These are phyloP conservation scores for Carcina quercana DNA, from an alignment of 2,888 invertebrate genomes.

Conservation along the genomic window DNA sequence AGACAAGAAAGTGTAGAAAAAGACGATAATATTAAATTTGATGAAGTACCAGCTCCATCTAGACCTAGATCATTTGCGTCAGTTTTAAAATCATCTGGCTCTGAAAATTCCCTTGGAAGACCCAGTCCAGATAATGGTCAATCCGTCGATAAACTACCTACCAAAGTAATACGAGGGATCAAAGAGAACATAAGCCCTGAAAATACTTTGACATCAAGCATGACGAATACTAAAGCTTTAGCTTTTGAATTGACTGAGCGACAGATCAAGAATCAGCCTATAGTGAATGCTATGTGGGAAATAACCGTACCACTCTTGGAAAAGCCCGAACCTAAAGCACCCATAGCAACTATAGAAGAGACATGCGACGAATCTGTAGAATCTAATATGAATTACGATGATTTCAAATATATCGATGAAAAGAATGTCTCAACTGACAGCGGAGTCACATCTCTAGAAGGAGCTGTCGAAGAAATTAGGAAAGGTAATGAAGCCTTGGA, in stretches of 20 bases:
- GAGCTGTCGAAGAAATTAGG: conserved; percentile 13
- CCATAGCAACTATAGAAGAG: conserved; percentile 62
- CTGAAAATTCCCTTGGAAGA: conserved; percentile 57
- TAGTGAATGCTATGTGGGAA: conserved; percentile 37
- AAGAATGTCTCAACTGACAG: conserved; percentile 22
- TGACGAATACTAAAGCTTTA: conserved; percentile 52
- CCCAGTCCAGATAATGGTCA: conserved; percentile 53
- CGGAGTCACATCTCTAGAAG: conserved; percentile 22
- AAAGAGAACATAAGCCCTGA: conserved; percentile 79
- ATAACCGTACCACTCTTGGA: conserved; percentile 24
- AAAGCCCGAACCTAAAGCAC: conserved; percentile 43
- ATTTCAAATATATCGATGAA: conserved; percentile 36
- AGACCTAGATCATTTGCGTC: conserved; percentile 61
- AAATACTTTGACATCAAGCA: conserved; percentile 67
- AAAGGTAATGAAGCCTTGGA: too few species aligned
- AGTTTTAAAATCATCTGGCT: conserved; percentile 57
- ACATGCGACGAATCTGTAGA: conserved; percentile 45
- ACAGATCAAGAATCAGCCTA: conserved; percentile 36
- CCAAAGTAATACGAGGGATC: conserved; percentile 72
- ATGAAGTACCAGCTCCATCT: conserved; percentile 24
- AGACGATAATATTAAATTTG: conserved; percentile 23
- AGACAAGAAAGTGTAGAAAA: conserved; percentile 3
- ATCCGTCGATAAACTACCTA: conserved; percentile 65
- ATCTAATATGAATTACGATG: conserved; percentile 35
- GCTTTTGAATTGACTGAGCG: conserved; percentile 46